phyloP scores from a whole-genome alignment of 2,113 vertebrate genomes.

The Ranitomeya variabilis region DNA sequence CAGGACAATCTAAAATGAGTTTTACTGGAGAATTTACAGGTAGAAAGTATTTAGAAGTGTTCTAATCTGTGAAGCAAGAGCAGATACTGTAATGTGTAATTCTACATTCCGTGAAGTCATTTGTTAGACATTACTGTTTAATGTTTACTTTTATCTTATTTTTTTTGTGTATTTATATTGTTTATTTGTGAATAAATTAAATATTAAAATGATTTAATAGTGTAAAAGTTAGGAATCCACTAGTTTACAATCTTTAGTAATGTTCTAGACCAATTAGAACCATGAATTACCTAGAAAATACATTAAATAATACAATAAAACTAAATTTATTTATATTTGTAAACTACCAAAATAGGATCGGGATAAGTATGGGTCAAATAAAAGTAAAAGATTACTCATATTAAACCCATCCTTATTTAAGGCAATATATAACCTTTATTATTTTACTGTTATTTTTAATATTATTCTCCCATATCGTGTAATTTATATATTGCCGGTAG shows the following conservation, averaged over 20 bases:
- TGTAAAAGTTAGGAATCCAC: not conserved
- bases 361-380: not conserved
- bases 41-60: conserved; percentile 15
- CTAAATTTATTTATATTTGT: not conserved
- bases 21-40: not conserved
- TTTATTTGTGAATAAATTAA: no score
- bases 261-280: not conserved
- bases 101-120: not conserved
- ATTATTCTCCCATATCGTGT: not conserved
- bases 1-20: conserved; percentile 29
- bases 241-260: not conserved
- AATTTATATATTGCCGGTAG: not conserved
- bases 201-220: no score
- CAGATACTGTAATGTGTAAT: not conserved
- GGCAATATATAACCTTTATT: not conserved
- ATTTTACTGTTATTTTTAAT: not conserved
- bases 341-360: not conserved
- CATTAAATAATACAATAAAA: not conserved
- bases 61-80: no score
- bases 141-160: not conserved
- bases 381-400: not conserved
- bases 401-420: not conserved
- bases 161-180: not conserved
- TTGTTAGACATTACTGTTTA: not conserved
- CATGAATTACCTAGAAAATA: not conserved